These are phyloP conservation scores for Distichodus sexfasciatus DNA, from an alignment of 2,797 vertebrate genomes.

Conservation along the genomic window DNA sequence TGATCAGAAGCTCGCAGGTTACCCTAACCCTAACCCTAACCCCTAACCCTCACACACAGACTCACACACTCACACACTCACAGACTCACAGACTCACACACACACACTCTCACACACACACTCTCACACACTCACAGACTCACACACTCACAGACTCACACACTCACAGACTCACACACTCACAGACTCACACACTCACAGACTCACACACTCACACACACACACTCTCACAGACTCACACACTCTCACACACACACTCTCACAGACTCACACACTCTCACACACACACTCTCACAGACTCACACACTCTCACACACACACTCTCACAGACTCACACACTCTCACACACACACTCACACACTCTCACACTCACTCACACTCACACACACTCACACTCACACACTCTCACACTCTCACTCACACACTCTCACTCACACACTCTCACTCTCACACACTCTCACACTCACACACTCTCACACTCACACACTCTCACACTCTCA, in stretches of 20 bases:
- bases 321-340: conserved; percentile 12
- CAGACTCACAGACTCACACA: conserved; percentile 22
- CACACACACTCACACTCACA: conserved; percentile 28
- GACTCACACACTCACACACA: neutral
- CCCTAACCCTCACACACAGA: conserved; percentile 39
- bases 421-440: neutral
- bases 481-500: conserved; percentile 77
- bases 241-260: conserved; percentile 10
- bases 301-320: conserved; percentile 16
- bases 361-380: conserved; percentile 18
- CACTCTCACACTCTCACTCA: conserved; percentile 52
- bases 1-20: too few relatives aligned
- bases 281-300: conserved; percentile 10
- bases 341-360: conserved; percentile 23
- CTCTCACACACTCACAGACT: conserved; percentile 34
- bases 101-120: conserved; percentile 43
- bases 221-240: conserved; percentile 13
- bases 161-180: conserved; percentile 37
- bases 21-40: too few relatives aligned
- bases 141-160: conserved; percentile 36
- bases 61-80: conserved; percentile 38
- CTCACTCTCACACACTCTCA: neutral
- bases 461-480: too few relatives aligned
- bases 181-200: conserved; percentile 35
- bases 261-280: conserved; percentile 34